Evolutionary conservation across 2,888 invertebrate genomes (phyloP).

Genomic region (Euclidia mi): DNA sequence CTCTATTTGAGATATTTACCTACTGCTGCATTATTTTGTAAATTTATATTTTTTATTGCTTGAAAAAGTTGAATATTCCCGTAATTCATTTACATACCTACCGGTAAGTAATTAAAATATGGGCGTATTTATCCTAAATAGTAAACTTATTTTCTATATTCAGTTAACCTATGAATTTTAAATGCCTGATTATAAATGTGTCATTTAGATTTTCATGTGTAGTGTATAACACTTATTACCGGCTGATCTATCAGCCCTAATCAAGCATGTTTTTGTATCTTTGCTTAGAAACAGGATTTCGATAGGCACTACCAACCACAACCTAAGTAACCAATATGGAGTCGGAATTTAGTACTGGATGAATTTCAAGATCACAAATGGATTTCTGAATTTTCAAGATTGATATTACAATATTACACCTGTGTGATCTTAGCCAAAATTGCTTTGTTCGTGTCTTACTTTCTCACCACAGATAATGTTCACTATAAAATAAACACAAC

Average conservation of each 20-base stretch:
- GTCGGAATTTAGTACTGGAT: neutral
- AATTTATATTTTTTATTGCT: neutral
- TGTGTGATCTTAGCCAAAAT: neutral
- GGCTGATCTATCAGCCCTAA: conserved; percentile 14
- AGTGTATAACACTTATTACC: neutral
- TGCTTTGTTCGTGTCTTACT: neutral
- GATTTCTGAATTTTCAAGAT: neutral
- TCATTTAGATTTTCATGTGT: conserved; percentile 7
- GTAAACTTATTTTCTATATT: neutral
- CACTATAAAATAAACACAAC: no score
- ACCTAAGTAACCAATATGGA: neutral
- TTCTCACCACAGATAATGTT: neutral
- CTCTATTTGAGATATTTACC: no score
- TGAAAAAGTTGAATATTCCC: neutral
- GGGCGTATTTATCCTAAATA: neutral
- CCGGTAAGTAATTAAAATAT: neutral
- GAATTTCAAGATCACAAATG: neutral
- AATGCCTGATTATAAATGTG: neutral
- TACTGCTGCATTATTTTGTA: neutral
- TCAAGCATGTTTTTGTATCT: conserved; percentile 13
- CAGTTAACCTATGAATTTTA: neutral
- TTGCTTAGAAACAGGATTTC: conserved; percentile 15
- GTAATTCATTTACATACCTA: neutral
- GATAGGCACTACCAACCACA: no score
- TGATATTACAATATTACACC: neutral